phyloP scores from a whole-genome alignment of 2,888 invertebrate species.

The Syrphus vitripennis region DNA sequence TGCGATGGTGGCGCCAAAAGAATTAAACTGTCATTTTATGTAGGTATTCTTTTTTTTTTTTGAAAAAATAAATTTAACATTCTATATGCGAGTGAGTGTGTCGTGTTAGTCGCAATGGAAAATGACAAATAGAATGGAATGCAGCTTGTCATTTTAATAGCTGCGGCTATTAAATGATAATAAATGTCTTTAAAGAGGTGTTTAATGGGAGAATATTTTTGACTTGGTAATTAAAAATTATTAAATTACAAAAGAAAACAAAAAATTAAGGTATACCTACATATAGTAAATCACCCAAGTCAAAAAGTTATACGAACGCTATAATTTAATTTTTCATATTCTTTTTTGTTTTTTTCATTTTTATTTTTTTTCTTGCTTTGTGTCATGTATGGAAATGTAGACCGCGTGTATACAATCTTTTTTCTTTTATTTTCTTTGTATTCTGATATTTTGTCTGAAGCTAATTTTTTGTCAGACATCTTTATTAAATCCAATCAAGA shows the following conservation, averaged over 20 bases:
- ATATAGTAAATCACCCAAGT: constrained; percentile 13
- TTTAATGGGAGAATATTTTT: constrained; percentile 62
- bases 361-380: neutral
- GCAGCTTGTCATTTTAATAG: constrained; percentile 66
- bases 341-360: neutral
- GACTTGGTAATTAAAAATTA: constrained; percentile 45
- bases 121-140: constrained; percentile 22
- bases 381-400: neutral
- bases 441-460: constrained; percentile 38
- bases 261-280: neutral
- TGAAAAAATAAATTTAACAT: neutral
- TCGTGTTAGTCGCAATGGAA: neutral
- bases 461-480: constrained; percentile 68
- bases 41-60: neutral
- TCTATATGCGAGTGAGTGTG: neutral
- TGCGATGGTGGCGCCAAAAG: constrained; percentile 63
- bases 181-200: constrained; percentile 67
- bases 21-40: constrained; percentile 29
- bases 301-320: constrained; percentile 23
- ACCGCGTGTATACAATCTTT: constrained; percentile 9
- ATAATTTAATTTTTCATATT: neutral
- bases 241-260: constrained; percentile 21
- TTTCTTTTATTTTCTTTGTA: constrained; percentile 22
- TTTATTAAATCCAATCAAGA: constrained; percentile 70
- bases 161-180: constrained; percentile 64